Base-by-base conservation (phyloP, 1,140 invertebrate species). In the Cydia splendana region DNA sequence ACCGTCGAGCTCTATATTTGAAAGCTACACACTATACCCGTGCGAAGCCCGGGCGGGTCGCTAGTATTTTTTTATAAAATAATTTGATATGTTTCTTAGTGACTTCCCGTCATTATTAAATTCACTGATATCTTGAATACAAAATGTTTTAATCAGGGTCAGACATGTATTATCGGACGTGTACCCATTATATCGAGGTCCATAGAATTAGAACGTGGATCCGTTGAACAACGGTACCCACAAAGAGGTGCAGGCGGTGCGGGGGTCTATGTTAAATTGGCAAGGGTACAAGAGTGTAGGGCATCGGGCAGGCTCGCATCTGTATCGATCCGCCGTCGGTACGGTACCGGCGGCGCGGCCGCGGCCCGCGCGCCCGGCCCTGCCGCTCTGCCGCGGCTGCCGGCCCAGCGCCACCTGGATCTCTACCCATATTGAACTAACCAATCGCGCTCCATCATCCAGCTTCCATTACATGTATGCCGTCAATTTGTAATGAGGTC, bases 291-390 rank as follows among this genome's bases (percentile, higher is more conserved):
- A 81, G 82, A 81, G 80, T 80, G 82, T 77, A 80, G 79, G 76
- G 80, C 76, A 71, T 71, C 67, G 67, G 79, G 74, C 78, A 75
- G 74, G 77, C 74, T 65, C 76, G 77, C 83, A 79, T 77, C 84
- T 80, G 83, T 88, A 88, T 88, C 82, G 87, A 88, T 88, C 86
- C 82, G 84, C 77, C 79, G 67, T 15, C 34, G 34, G 34, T 13
- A 15, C 34, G 30, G 30, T n/a, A n/a, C 34, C 28, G 67, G 15
- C 30, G 28, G 28, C 28, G 1, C 34, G 30, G 67, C 67, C 78
- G 79, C 78, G 79, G 80, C 85, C 65, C 78, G 75, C 80, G 79
- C 84, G 76, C 81, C 78, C 82, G 76, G 78, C 80, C 75, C 77
- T 79, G 82, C 51, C n/a, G 51, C 51, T 57, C 77, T 79, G 82